A percentile compares a stretch with the other conserved stretches of the same genome.
Evolutionary conservation across 1,140 invertebrate genomes (phyloP).

Genomic region (Magallana gigas): DNA sequence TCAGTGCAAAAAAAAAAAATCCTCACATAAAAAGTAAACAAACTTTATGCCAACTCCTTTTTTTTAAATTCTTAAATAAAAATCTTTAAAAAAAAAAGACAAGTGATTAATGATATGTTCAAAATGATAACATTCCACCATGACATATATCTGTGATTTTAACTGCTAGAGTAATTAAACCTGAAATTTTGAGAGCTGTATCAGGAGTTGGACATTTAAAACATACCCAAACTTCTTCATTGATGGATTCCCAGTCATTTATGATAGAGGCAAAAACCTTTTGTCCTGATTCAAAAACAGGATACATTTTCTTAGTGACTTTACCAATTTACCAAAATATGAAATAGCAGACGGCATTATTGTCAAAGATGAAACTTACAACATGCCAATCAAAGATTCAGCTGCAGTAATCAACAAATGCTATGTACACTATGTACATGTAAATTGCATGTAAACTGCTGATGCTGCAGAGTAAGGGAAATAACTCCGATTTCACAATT

Average conservation of each 20-base stretch:
- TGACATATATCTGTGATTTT: not conserved
- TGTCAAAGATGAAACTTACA: slow-evolving; percentile 45
- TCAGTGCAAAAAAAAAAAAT: not conserved
- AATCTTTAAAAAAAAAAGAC: not conserved
- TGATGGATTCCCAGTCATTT: slow-evolving; percentile 56
- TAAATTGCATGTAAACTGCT: slow-evolving; percentile 19
- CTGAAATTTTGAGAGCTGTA: not conserved
- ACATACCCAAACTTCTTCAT: slow-evolving; percentile 56
- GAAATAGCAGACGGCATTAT: slow-evolving; percentile 44
- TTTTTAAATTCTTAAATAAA: not conserved
- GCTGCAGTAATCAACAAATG: not conserved
- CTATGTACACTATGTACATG: not conserved
- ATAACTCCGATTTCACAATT: not conserved
- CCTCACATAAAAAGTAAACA: slow-evolving; percentile 28
- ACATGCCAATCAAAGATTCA: slow-evolving; percentile 43
- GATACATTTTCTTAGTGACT: slow-evolving; percentile 51
- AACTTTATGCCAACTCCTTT: not conserved
- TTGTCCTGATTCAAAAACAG: slow-evolving; percentile 54
- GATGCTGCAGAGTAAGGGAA: slow-evolving; percentile 13
- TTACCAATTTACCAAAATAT: slow-evolving; percentile 41
- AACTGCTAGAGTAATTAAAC: not conserved
- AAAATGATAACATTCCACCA: not conserved
- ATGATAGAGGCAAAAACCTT: slow-evolving; percentile 47
- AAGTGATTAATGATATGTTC: not conserved
- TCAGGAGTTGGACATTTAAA: not conserved